Evolutionary conservation across 2,888 invertebrate species (phyloP), one percentile per base, ranked within the genome.

Genomic region (Euphydryas editha): DNA sequence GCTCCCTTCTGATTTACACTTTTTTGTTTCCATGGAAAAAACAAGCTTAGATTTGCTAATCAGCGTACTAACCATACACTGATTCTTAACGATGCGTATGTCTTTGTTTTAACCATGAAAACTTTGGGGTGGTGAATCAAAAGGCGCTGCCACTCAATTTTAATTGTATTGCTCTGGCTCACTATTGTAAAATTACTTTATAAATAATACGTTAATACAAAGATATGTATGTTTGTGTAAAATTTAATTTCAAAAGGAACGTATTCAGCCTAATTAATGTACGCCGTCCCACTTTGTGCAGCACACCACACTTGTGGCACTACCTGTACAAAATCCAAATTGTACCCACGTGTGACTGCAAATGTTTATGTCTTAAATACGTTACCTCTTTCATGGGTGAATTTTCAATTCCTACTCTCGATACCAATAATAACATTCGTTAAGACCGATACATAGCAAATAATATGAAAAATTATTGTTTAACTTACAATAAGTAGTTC

Each of bases 1-100:
- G 69, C 59, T 65, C 58, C 73, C 73, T 75, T 73, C 69, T 69
- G 72, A 70, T 72, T 72, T 68, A 62, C 63, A 44, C 59, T 54
- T 56, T 37, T 42, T 36, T 13, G 46, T 59, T 62, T 59, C 49
- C 39, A 57, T 66, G 66, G 68, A 21, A 47, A 24, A 54, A 56
- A 37, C 42, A 62, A 57, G 10, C 49, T 57, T 37, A 51, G 21
- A 21, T 51, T 17, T 15, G 15, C 57, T 46, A 47, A 21, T 17
- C n/a, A 51, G 37, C 30, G 59, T 65, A 11, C 51, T n/a, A 15
- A 47, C 64, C 20, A 15, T 15, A 58, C 42, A 42, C 54, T 47
- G 37, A 36, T 20, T 37, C 49, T 30, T 36, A 47, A 47, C 11
- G 15, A 18, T n/a, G 10, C 6, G 8, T n/a, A n/a, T 17, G 3